A percentile compares a stretch with the other conserved stretches of the same genome.
Evolutionary conservation across 2,888 invertebrate genomes (phyloP).

Genomic region (Conus canariensis): DNA sequence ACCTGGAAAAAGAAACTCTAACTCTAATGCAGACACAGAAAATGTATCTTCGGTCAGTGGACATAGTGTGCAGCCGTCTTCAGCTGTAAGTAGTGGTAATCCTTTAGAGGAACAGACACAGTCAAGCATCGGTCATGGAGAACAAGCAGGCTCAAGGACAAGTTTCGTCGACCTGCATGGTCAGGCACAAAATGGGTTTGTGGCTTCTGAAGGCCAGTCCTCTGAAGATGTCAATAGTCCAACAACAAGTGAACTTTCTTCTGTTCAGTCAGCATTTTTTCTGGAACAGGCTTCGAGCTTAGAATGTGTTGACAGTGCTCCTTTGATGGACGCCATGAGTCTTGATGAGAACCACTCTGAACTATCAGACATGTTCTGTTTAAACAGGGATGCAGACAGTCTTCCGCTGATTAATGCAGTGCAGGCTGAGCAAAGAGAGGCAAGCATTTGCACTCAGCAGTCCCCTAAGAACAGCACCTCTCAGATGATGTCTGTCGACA

Average conservation of each 20-base stretch:
- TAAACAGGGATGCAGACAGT: neutral
- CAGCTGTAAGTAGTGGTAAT: neutral
- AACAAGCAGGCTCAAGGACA: neutral
- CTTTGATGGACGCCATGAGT: neutral
- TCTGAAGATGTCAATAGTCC: neutral
- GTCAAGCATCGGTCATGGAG: neutral
- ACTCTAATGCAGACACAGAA: conserved; percentile 3
- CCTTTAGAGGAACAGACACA: neutral
- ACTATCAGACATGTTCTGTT: neutral
- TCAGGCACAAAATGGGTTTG: neutral
- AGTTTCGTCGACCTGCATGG: neutral
- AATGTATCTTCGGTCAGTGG: neutral
- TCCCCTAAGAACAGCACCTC: neutral
- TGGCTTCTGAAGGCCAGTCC: neutral
- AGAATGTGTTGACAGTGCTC: neutral
- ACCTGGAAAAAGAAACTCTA: neutral
- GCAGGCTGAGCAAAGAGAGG: neutral
- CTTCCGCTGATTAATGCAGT: neutral
- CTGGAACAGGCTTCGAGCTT: neutral
- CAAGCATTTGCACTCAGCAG: neutral
- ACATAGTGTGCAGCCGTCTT: neutral
- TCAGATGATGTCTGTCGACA: neutral
- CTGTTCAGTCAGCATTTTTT: neutral
- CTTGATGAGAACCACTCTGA: neutral
- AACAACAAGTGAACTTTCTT: neutral